Evolutionary conservation across 2,888 invertebrate species (phyloP).

Genomic region (Caenorhabditis macrosperma): DNA sequence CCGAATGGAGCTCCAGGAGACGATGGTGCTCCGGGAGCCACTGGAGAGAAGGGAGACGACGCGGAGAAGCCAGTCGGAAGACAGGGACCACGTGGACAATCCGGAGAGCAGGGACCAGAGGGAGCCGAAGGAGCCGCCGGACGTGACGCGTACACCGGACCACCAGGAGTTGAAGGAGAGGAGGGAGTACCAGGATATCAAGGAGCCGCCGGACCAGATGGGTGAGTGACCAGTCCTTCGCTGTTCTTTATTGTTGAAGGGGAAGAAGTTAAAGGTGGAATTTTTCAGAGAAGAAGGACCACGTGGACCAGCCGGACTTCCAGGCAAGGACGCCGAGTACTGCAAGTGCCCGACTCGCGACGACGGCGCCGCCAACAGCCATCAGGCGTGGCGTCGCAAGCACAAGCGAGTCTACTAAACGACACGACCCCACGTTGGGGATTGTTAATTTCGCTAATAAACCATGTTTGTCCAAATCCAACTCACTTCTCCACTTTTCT

Average conservation of each 20-base stretch:
- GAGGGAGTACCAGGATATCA: conserved; percentile 72
- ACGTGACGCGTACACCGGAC: conserved; percentile 62
- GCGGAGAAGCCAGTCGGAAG: conserved; percentile 77
- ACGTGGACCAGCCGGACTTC: conserved; percentile 61
- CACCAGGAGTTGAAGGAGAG: conserved; percentile 70
- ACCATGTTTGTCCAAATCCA: not conserved
- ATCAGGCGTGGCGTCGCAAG: conserved; percentile 45
- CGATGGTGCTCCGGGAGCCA: conserved; percentile 70
- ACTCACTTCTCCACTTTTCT: conserved; percentile 63
- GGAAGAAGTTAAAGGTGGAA: no score
- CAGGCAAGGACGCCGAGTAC: conserved; percentile 73
- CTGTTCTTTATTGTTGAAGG: not conserved
- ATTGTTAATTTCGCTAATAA: conserved; percentile 40
- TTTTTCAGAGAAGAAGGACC: conserved; percentile 60
- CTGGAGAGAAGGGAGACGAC: conserved; percentile 75
- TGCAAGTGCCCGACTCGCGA: conserved; percentile 74
- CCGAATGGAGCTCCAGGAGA: conserved; percentile 70
- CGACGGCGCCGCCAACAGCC: conserved; percentile 27
- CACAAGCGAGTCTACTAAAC: conserved; percentile 54
- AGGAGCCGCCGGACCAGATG: conserved; percentile 71
- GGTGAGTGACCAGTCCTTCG: conserved; percentile 27
- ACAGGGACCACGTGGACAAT: conserved; percentile 70
- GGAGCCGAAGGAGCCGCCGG: conserved; percentile 64
- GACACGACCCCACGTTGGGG: conserved; percentile 8
- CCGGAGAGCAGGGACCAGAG: conserved; percentile 70